These are phyloP conservation scores for Drosophila nigromelanica DNA, from an alignment of 1,140 invertebrate genomes.

Conservation along the genomic window DNA sequence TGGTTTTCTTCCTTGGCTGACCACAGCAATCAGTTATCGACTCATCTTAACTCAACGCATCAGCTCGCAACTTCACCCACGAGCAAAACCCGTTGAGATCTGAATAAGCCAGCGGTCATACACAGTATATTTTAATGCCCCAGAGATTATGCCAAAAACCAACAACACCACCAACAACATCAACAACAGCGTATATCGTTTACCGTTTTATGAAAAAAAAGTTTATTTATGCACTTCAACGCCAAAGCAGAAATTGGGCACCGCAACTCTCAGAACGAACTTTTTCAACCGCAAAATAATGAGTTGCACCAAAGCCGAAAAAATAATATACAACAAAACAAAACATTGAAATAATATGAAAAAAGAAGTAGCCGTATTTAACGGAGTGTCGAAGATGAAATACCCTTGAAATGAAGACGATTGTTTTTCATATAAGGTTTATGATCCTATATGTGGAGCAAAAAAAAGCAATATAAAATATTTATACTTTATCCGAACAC, in stretches of 20 bases:
- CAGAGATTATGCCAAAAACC: conserved; percentile 59
- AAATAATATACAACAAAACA: conserved; percentile 9
- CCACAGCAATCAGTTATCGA: conserved; percentile 55
- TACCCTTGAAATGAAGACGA: conserved; percentile 2
- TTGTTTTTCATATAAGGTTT: no score
- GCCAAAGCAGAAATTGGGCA: conserved; percentile 56
- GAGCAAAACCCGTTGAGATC: conserved; percentile 57
- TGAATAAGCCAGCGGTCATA: conserved; percentile 52
- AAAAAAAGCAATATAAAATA: no score
- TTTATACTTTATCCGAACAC: no score
- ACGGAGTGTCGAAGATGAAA: conserved; percentile 2
- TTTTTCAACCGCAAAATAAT: conserved; percentile 77
- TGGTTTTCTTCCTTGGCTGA: conserved; percentile 29
- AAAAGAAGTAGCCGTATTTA: background rate
- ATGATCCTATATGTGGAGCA: background rate
- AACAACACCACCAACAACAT: conserved; percentile 15
- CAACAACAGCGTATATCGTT: conserved; percentile 57
- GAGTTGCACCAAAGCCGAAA: conserved; percentile 54
- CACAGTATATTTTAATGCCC: conserved; percentile 59
- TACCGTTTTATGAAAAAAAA: conserved; percentile 62
- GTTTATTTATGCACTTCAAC: conserved; percentile 78
- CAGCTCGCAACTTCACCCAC: conserved; percentile 59
- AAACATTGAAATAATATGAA: conserved; percentile 24
- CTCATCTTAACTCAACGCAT: conserved; percentile 59
- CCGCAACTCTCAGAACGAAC: conserved; percentile 41